Evolutionary conservation across 2,113 vertebrate species (phyloP).

Genomic region (Leptodactylus fuscus): DNA sequence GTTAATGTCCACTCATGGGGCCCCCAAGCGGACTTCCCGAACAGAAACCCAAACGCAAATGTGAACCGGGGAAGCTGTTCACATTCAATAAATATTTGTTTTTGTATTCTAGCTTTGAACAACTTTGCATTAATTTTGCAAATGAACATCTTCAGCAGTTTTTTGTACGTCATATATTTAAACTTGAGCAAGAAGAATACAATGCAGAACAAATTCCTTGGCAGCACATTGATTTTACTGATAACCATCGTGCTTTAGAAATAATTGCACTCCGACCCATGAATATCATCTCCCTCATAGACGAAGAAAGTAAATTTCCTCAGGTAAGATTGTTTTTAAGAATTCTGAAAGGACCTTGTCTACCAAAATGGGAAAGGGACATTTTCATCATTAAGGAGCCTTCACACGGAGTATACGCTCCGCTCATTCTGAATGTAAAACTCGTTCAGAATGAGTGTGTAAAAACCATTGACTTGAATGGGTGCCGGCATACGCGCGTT

Average conservation of each 20-base stretch:
- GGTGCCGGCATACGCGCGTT: too few relatives aligned
- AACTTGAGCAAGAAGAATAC: slow-evolving; percentile 93
- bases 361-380: too few relatives aligned
- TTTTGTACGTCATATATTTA: slow-evolving; percentile 91
- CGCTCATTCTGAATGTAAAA: too few relatives aligned
- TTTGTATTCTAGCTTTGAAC: slow-evolving; percentile 86
- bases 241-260: slow-evolving; percentile 86
- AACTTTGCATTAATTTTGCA: slow-evolving; percentile 97
- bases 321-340: slow-evolving; percentile 75
- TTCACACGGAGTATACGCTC: too few relatives aligned
- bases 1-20: too few relatives aligned
- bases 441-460: too few relatives aligned
- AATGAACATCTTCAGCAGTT: slow-evolving; percentile 98
- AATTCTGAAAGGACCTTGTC: neutral
- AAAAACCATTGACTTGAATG: too few relatives aligned
- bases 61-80: too few relatives aligned
- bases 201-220: slow-evolving; percentile 82
- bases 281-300: slow-evolving; percentile 91
- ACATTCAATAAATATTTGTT: neutral
- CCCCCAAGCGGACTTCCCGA: too few relatives aligned
- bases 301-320: slow-evolving; percentile 95
- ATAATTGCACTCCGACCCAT: slow-evolving; percentile 84
- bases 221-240: slow-evolving; percentile 83
- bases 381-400: too few relatives aligned
- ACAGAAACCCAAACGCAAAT: too few relatives aligned